A percentile compares a stretch with the other conserved stretches of the same genome.
These are phyloP conservation scores for Acipenser oxyrinchus DNA, from an alignment of 2,797 vertebrate species.

Conservation along the genomic window DNA sequence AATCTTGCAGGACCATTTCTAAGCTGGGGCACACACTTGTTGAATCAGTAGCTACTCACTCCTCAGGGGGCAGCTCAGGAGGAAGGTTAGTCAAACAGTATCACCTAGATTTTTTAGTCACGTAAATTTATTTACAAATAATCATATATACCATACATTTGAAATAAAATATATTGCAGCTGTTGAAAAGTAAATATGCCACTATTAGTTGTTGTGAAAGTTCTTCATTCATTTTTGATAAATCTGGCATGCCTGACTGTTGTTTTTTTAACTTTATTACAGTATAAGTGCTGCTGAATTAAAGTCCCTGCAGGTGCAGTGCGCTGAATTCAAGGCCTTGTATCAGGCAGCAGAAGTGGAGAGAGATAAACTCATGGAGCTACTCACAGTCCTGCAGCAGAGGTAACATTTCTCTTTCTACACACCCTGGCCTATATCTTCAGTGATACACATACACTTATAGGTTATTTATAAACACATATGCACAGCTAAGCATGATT, in stretches of 20 bases:
- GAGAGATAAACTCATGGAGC: constrained; percentile 56
- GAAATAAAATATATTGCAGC: too few relatives aligned
- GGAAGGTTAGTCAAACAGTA: constrained; percentile 31
- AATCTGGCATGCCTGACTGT: too few relatives aligned
- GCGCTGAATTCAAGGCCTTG: constrained; percentile 52
- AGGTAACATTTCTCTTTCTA: too few relatives aligned
- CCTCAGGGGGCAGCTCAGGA: constrained; percentile 30
- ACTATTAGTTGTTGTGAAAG: background rate
- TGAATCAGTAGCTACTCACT: constrained; percentile 43
- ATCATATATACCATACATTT: too few relatives aligned
- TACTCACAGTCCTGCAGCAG: constrained; percentile 34
- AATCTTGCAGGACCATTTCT: constrained; percentile 50
- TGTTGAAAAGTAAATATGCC: too few relatives aligned
- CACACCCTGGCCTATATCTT: too few relatives aligned
- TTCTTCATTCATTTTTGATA: too few relatives aligned
- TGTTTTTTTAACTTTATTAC: background rate
- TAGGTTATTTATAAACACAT: too few relatives aligned
- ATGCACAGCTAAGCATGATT: too few relatives aligned
- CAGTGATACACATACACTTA: too few relatives aligned
- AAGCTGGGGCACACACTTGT: constrained; percentile 66
- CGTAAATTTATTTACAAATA: too few relatives aligned
- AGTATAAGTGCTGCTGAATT: constrained; percentile 30
- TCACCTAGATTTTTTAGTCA: too few relatives aligned
- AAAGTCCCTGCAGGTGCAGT: constrained; percentile 47
- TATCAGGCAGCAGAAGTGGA: constrained; percentile 60